These are phyloP conservation scores for Pagrus major DNA, from an alignment of 2,113 vertebrate genomes.

Conservation along the genomic window DNA sequence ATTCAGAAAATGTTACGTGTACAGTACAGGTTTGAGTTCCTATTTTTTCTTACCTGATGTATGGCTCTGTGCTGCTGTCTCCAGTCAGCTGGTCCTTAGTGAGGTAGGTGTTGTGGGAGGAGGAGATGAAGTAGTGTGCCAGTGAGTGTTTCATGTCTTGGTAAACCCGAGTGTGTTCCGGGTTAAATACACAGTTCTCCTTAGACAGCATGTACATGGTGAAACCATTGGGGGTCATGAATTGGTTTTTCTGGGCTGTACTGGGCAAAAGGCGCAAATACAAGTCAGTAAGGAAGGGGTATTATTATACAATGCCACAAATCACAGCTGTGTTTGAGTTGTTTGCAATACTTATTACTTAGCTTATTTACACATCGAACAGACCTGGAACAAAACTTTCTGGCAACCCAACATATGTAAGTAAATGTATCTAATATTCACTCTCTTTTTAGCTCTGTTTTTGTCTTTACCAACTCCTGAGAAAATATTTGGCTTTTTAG, in stretches of 20 bases:
- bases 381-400: background rate
- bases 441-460: too few species aligned
- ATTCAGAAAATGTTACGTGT: background rate
- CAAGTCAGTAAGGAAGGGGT: background rate
- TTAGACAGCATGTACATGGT: slow-evolving; percentile 95
- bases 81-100: slow-evolving; percentile 92
- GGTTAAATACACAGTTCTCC: slow-evolving; percentile 88
- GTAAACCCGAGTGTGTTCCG: slow-evolving; percentile 86
- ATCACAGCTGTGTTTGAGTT: too few species aligned
- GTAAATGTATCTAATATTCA: background rate
- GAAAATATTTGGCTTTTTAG: too few species aligned
- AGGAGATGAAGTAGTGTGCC: slow-evolving; percentile 95
- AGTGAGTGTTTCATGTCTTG: slow-evolving; percentile 95
- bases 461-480: too few species aligned
- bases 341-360: background rate
- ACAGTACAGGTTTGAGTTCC: background rate
- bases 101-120: slow-evolving; percentile 98
- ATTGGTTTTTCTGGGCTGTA: slow-evolving; percentile 90
- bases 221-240: slow-evolving; percentile 96
- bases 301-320: background rate
- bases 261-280: slow-evolving; percentile 47
- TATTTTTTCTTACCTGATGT: slow-evolving; percentile 85
- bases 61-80: slow-evolving; percentile 93
- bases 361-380: background rate
- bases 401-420: background rate